A percentile compares a stretch with the other conserved stretches of the same genome.
Evolutionary conservation across 2,888 invertebrate genomes (phyloP).

Genomic region (Himalopsyche tibetana): DNA sequence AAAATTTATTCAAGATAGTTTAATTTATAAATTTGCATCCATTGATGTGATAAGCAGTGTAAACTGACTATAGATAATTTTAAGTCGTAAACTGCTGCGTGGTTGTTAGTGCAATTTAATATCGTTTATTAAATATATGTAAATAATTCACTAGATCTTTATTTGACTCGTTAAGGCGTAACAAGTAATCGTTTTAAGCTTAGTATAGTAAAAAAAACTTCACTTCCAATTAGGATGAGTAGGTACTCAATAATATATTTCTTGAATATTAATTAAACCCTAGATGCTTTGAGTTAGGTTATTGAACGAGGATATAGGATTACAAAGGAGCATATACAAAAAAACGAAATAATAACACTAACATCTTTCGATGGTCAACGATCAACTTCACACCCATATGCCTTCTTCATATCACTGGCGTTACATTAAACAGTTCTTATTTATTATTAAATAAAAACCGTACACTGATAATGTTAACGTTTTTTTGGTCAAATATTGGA

Average conservation of each 20-base stretch:
- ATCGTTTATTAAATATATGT: too few species aligned
- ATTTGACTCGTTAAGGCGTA: too few species aligned
- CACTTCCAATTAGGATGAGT: conserved; percentile 6
- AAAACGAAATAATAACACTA: background rate
- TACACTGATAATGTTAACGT: background rate
- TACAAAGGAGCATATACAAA: background rate
- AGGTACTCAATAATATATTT: background rate
- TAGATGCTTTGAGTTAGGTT: conserved; percentile 22
- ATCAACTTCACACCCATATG: conserved; percentile 28
- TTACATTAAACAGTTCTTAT: background rate
- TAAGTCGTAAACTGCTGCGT: too few species aligned
- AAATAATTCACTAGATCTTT: too few species aligned
- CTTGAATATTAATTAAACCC: conserved; percentile 22
- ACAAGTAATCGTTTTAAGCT: too few species aligned
- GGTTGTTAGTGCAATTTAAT: too few species aligned
- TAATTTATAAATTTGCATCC: too few species aligned
- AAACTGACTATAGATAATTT: too few species aligned
- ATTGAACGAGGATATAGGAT: conserved; percentile 34
- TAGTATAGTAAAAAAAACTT: background rate
- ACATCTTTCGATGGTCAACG: conserved; percentile 9
- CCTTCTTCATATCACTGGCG: background rate
- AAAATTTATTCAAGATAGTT: too few species aligned
- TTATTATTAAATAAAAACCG: background rate
- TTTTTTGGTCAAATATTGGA: too few species aligned
- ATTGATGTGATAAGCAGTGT: too few species aligned